These are phyloP conservation scores for Penelope pileata DNA, from an alignment of 2,113 vertebrate species.

Conservation along the genomic window DNA sequence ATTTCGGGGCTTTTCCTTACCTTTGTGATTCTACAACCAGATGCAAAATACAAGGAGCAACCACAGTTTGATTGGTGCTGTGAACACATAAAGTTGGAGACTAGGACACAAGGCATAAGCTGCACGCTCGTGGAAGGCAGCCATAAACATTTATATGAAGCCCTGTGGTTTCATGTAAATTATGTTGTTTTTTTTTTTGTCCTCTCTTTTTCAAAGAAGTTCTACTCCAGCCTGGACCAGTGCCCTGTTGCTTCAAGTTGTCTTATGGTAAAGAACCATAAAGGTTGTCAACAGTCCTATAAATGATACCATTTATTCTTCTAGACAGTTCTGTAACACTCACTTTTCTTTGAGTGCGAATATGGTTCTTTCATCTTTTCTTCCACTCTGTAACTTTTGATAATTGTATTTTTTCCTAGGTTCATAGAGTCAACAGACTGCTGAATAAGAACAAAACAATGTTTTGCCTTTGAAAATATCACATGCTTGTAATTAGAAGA, in stretches of 20 bases:
- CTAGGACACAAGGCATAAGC: not conserved
- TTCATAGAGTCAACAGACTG: not conserved
- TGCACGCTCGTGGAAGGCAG: not conserved
- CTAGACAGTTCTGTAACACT: not conserved
- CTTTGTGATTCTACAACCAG: not conserved
- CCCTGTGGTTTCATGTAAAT: not conserved
- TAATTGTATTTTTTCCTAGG: not conserved
- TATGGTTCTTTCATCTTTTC: not conserved
- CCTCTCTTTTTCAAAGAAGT: not conserved
- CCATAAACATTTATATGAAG: not conserved
- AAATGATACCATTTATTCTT: not conserved
- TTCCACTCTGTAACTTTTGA: not conserved
- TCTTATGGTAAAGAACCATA: not conserved
- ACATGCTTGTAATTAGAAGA: not conserved
- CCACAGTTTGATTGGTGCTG: not conserved
- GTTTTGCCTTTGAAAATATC: not conserved
- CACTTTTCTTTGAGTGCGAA: not conserved
- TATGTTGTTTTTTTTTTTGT: not conserved
- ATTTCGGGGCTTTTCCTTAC: not conserved
- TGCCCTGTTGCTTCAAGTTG: not conserved
- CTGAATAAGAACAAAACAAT: not conserved
- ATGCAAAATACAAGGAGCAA: not conserved
- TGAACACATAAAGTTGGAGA: not conserved
- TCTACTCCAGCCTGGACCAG: not conserved
- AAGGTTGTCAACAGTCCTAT: not conserved